Base-by-base conservation (phyloP, 2,113 vertebrate genomes). In the Lethenteron reissneri region DNA sequence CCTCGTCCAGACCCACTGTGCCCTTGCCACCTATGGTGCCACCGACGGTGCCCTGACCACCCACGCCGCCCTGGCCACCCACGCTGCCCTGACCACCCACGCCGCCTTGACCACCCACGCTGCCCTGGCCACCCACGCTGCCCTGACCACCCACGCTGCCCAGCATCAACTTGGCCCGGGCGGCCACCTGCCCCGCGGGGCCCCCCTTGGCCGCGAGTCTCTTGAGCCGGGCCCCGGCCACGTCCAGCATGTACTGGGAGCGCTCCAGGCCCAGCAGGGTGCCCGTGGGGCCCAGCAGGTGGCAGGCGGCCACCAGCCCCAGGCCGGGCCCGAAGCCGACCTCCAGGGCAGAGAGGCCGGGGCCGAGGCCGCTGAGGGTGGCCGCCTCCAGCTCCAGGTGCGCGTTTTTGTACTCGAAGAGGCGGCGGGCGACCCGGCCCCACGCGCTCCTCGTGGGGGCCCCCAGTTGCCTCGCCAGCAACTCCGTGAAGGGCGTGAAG, bases 271-370 rank as follows among this genome's bases (percentile, higher is more conserved):
- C 82, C 9, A 81, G 76, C 4, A 83, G 77, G 17, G 12, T 77
- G 4, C 83, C 81, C 7, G 56, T 70, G 13, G 80, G 75, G 1
- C 69, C 75, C 3, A 75, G 79, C 57, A 83, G 81, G 56, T 75
- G 74, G 56, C 73, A 72, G 58, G 74, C 78, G 56, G 82, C 81
- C 3, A 68, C 58, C 71, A 84, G 75, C 7, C 81, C 83, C 8
- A 82, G 41, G 6, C 83, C 81, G 0, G 79, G 81, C 1, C 81
- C 81, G 1, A 83, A 80, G 57, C 81, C 82, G 72, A 83, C 72
- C 74, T 84, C 82, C 69, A 83, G 76, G n/a, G 83, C 81, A 0
- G 77, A 79, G 41, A 77, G 78, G 2, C 76, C 75, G 0, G 81
- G 80, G n/a, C 78, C 78, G 70, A 83, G 80, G 56, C 74, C 72